Percentiles rank a stretch among this genome's conserved stretches.
Conservation (phyloP, 92 coral and sea anemone genomes). For the Pocillopora meandrina region DNA sequence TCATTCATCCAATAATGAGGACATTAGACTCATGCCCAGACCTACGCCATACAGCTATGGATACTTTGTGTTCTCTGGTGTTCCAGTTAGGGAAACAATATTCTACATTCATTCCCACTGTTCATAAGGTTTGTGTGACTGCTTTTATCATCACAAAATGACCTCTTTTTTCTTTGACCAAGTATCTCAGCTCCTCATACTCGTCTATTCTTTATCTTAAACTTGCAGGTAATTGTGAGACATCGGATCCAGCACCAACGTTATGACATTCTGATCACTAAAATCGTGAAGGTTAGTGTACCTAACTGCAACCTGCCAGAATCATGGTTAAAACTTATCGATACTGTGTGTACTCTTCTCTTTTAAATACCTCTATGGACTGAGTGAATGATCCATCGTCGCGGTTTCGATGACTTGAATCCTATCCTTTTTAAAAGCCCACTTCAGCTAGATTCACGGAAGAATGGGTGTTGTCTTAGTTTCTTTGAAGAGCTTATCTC, state of each 20-base stretch:
- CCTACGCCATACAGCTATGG: conserved; percentile 89
- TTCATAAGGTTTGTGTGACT: conserved; percentile 22
- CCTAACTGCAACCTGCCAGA: no score
- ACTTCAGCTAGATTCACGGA: no score
- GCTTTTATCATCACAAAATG: neutral
- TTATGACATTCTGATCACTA: conserved; percentile 79
- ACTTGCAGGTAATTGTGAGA: conserved; percentile 69
- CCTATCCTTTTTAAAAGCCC: no score
- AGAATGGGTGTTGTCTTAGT: no score
- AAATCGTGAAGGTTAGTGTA: conserved; percentile 75
- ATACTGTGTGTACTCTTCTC: no score
- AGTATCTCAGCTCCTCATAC: neutral
- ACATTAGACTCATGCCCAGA: conserved; percentile 91
- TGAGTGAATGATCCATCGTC: no score
- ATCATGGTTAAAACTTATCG: no score
- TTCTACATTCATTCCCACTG: conserved; percentile 93
- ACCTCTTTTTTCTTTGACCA: no score
- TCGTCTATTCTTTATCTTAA: neutral
- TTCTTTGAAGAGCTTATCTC: no score
- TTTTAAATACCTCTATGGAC: no score
- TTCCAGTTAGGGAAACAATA: conserved; percentile 94
- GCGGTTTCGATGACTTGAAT: no score
- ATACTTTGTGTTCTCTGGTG: conserved; percentile 90
- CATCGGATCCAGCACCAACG: conserved; percentile 93
- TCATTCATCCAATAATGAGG: conserved; percentile 92